Conservation (phyloP, 1,140 invertebrate genomes). For the Phymorhynchus buccinoides region DNA sequence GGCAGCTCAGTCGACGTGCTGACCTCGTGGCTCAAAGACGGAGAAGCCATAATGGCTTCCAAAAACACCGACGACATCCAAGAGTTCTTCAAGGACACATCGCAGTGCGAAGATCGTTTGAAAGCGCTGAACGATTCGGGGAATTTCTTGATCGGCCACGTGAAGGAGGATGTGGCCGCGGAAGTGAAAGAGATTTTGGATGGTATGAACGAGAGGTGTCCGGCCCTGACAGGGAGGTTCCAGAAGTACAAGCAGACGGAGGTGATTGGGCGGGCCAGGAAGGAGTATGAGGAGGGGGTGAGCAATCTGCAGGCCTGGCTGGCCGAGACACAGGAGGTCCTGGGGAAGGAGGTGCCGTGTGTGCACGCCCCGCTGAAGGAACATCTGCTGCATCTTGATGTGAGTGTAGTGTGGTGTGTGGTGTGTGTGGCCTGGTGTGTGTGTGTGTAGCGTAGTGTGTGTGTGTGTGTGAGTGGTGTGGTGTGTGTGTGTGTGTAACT, state of each 20-base stretch:
- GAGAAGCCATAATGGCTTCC: conserved; percentile 79
- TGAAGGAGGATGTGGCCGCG: conserved; percentile 83
- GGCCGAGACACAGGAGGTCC: conserved; percentile 80
- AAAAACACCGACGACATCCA: conserved; percentile 45
- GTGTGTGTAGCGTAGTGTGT: not conserved
- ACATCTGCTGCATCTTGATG: conserved; percentile 85
- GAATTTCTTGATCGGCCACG: conserved; percentile 90
- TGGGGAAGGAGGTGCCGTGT: conserved; percentile 74
- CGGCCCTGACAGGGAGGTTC: conserved; percentile 74
- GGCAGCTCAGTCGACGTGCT: conserved; percentile 82
- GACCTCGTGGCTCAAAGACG: conserved; percentile 85
- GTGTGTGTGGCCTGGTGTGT: not conserved
- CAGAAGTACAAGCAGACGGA: conserved; percentile 83
- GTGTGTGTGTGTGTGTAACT: not conserved
- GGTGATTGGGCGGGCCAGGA: conserved; percentile 85
- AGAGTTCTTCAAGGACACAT: conserved; percentile 85
- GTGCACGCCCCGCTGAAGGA: conserved; percentile 84
- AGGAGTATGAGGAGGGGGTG: conserved; percentile 85
- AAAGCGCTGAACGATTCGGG: conserved; percentile 87
- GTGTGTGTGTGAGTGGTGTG: not conserved
- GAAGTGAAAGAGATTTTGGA: conserved; percentile 85
- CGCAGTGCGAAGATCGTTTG: conserved; percentile 90
- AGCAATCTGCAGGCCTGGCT: conserved; percentile 86
- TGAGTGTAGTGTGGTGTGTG: conserved; percentile 60
- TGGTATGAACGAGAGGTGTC: conserved; percentile 84